Evolutionary conservation across 1,140 invertebrate genomes (phyloP), one percentile per base, ranked within the genome.

Genomic region (Melipona quadrifasciata): DNA sequence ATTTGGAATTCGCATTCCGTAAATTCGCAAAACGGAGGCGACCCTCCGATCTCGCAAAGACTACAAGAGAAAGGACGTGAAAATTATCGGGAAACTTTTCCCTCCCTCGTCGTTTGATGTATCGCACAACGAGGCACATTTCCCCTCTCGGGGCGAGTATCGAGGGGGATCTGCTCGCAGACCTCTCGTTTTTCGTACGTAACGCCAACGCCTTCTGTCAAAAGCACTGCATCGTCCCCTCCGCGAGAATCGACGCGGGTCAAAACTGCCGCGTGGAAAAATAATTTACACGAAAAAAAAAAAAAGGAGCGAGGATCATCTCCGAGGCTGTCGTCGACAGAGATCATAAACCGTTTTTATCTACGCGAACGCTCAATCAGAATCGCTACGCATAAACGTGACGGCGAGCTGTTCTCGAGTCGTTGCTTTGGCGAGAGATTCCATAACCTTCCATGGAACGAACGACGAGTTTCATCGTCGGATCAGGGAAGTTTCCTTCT

Each of bases 191-290:
- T 19, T 88, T 82, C 74, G 79, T 83, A 81, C 81, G 58, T 82
- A 82, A 80, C 16, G 47, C 57, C 53, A 27, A 85, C 84, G 74
- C 79, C 83, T 79, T 82, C 86, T 89, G 87, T 82, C 87, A 86
- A 27, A 82, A 61, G 39, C 83, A 88, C 64, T 21, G 79, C 71
- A 51, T 55, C 75, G 19, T 71, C 58, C 57, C 76, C 70, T 67
- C 31, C 6, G 65, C 58, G 47, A 47, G 57, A 57, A 17, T 12
- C 47, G 12, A 12, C 75, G 61, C 24, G 57, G 70, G 17, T 39
- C 47, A 68, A 65, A 55, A 34, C n/a, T 47, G 6, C 16, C 14
- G 31, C 34, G 2, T 27, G 57, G 31, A 78, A 89, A 80, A 78
- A 89, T 88, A 88, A 81, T 85, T 68, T 57, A 21, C 78, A 47